Percentiles rank a stretch among this genome's conserved stretches.
Conservation (phyloP, 2,888 invertebrate species). For the Drosophila paramelanica region DNA sequence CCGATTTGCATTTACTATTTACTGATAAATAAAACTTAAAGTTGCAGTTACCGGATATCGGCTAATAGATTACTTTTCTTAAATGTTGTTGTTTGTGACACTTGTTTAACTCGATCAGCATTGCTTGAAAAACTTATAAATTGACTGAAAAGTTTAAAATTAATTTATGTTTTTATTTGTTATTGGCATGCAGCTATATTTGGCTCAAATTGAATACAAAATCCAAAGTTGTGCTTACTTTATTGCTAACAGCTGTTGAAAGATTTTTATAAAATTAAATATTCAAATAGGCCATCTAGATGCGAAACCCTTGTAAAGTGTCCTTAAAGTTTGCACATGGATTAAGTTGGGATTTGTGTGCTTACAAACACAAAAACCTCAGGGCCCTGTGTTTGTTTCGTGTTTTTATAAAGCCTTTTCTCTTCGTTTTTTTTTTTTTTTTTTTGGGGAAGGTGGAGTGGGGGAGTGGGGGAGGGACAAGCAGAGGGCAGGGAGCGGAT, state of each 20-base stretch:
- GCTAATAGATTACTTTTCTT: neutral
- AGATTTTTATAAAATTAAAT: conserved; percentile 61
- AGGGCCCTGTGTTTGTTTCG: conserved; percentile 34
- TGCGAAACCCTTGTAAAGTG: conserved; percentile 59
- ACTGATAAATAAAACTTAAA: neutral
- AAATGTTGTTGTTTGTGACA: neutral
- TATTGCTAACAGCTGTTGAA: conserved; percentile 55
- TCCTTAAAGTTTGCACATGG: conserved; percentile 76
- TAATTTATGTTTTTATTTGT: conserved; percentile 20
- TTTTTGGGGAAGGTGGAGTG: neutral
- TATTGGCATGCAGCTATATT: conserved; percentile 33
- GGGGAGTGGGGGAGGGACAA: neutral
- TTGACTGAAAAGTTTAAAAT: conserved; percentile 10
- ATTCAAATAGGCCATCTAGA: conserved; percentile 63
- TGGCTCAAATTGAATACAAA: conserved; percentile 43
- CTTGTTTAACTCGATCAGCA: neutral
- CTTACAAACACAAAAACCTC: conserved; percentile 59
- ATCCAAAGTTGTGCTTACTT: conserved; percentile 38
- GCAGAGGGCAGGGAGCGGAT: neutral
- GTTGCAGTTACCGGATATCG: neutral
- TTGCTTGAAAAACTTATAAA: conserved; percentile 2
- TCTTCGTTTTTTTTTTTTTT: conserved; percentile 13
- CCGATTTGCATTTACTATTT: too few relatives aligned
- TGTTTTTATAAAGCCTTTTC: conserved; percentile 61
- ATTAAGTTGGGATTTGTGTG: conserved; percentile 67